Evolutionary conservation across 1,140 invertebrate species (phyloP).

Genomic region (Colletes latitarsis): DNA sequence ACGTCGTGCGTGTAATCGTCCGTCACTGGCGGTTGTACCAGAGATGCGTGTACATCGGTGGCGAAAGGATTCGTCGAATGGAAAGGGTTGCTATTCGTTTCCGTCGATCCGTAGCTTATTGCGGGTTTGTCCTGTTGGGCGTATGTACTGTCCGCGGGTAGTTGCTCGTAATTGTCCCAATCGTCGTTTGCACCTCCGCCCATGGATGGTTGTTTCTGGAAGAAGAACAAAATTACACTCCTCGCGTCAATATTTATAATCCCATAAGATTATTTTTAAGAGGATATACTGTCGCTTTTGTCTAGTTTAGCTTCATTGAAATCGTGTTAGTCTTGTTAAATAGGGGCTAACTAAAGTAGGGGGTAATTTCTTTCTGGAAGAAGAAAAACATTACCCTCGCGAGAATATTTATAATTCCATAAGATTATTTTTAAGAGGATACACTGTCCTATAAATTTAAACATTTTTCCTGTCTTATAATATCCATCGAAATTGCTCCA

Average conservation of each 20-base stretch:
- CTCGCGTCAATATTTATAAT: background rate
- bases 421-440: too few species aligned
- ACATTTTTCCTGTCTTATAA: too few species aligned
- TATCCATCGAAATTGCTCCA: too few species aligned
- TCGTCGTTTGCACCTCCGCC: conserved; percentile 61
- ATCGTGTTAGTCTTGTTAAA: too few species aligned
- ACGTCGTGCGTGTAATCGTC: conserved; percentile 78
- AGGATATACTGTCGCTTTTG: too few species aligned
- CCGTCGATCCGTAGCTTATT: conserved; percentile 76
- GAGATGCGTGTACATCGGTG: conserved; percentile 68
- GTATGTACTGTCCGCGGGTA: conserved; percentile 44
- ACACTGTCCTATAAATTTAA: too few species aligned
- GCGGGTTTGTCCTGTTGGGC: conserved; percentile 64
- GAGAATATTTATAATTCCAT: too few species aligned
- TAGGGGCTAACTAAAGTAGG: too few species aligned
- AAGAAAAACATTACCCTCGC: too few species aligned
- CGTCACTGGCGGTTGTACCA: conserved; percentile 75
- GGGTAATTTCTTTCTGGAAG: too few species aligned
- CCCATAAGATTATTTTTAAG: too few species aligned
- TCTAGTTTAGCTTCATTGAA: too few species aligned
- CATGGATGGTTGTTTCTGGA: conserved; percentile 76
- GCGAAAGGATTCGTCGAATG: conserved; percentile 78
- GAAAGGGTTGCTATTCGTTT: conserved; percentile 76
- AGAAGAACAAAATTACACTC: background rate
- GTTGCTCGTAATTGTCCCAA: conserved; percentile 71